Base-by-base conservation (phyloP, 1,140 invertebrate species). In the Aleiodes sp. region DNA sequence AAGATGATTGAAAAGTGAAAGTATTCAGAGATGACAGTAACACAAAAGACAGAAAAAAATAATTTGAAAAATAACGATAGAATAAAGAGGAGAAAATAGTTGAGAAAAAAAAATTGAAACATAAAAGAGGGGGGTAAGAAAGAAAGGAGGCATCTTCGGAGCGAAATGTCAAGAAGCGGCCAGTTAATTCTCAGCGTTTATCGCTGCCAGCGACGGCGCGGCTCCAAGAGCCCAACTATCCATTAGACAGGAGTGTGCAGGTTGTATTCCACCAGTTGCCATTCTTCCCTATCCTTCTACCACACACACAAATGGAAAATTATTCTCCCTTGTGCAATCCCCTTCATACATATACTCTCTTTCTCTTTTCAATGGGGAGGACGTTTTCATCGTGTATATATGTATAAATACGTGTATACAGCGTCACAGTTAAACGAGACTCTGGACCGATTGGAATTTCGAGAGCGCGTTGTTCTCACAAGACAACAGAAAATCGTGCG, bases 161-260 rank as follows among this genome's bases (percentile, higher is more conserved):
- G 73, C 70, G 66, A 81, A 81, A 81, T 81, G 78, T 80, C 77
- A 81, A 80, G 79, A 78, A 78, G 71, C 70, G 73, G 75, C 73
- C 76, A 75, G 76, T 80, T 78, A 80, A 80, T 80, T 78, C 77
- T 78, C 74, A 80, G 70, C 74, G 74, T 80, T 79, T 77, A 75
- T 73, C 71, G 65, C 74, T 71, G 71, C 73, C 71, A 65, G 65
- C 73, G 74, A 19, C 9, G 21, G 39, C 19, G 62, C 35, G 35
- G 24, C 41, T 56, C 24, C 41, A 31, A 41, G 62, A 65, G 39
- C 70, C 79, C 73, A 77, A 81, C 78, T 79, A 82, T 82, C 81
- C 78, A 81, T 80, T 83, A 83, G 78, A 80, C 76, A 62, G 76
- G 71, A 79, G 46, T 77, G 74, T 77, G 74, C 73, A 72, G 77